Evolutionary conservation across 2,113 vertebrate genomes (phyloP).

Genomic region (Fregata magnificens): DNA sequence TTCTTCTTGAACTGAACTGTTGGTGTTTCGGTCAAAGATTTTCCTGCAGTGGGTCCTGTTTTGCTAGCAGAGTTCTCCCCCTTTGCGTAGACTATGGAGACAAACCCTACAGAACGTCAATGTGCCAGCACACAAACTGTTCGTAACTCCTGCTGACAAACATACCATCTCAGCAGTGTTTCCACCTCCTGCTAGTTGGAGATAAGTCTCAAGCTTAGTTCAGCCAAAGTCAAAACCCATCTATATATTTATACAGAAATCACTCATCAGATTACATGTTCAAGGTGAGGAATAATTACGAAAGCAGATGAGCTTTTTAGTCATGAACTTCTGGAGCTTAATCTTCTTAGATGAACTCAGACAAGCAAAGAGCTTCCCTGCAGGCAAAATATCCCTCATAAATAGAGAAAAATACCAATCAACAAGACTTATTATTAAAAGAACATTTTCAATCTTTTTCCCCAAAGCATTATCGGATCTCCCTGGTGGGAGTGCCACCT

Average conservation of each 20-base stretch:
- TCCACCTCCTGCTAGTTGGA: background rate
- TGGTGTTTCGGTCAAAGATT: background rate
- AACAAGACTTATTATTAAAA: background rate
- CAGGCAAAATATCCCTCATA: background rate
- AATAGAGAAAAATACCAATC: slow-evolving; percentile 4
- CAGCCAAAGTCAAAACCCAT: slow-evolving; percentile 4
- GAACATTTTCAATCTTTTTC: background rate
- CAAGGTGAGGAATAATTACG: slow-evolving; percentile 25
- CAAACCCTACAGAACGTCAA: background rate
- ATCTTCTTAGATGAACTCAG: slow-evolving; percentile 48
- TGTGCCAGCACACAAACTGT: background rate
- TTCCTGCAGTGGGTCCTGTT: background rate
- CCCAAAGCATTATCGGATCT: background rate
- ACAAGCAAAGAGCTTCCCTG: slow-evolving; percentile 16
- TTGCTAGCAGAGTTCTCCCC: accelerated
- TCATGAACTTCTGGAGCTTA: slow-evolving; percentile 30
- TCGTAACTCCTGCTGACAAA: background rate
- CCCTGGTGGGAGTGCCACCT: background rate
- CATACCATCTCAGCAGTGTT: background rate
- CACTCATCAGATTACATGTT: background rate
- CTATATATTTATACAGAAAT: background rate
- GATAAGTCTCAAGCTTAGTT: slow-evolving; percentile 27
- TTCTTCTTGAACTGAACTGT: background rate
- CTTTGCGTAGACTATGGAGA: accelerated
- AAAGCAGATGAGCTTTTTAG: slow-evolving; percentile 29